These are phyloP conservation scores for Lydus trimaculatus DNA, from an alignment of 2,888 invertebrate species.

Conservation along the genomic window DNA sequence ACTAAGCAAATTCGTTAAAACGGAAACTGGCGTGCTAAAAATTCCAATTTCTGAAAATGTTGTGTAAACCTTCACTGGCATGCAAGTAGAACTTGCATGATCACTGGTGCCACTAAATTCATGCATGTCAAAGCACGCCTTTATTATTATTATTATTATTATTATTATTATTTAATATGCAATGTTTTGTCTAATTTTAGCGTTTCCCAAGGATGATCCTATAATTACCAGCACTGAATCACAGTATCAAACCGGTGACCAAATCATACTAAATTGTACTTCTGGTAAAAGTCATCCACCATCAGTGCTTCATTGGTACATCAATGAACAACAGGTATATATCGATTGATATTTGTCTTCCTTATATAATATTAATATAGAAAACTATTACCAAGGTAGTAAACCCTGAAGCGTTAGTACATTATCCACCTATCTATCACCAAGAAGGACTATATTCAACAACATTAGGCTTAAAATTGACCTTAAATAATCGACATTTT, in stretches of 20 bases:
- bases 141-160: no score
- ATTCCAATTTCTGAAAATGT: no score
- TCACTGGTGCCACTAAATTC: no score
- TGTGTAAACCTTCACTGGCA: no score
- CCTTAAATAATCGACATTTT: slow-evolving; percentile 66
- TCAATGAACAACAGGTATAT: slow-evolving; percentile 76
- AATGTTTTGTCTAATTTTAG: slow-evolving; percentile 36
- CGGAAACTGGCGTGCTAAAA: no score
- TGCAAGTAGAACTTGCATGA: no score
- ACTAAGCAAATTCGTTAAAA: no score
- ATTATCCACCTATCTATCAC: slow-evolving; percentile 65
- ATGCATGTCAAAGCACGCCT: no score
- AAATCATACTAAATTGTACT: slow-evolving; percentile 77
- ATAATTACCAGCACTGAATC: slow-evolving; percentile 76
- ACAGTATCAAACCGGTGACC: slow-evolving; percentile 78
- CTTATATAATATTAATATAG: not conserved
- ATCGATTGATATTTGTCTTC: slow-evolving; percentile 1
- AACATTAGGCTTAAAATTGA: slow-evolving; percentile 66
- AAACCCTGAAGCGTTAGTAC: slow-evolving; percentile 62
- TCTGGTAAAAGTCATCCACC: slow-evolving; percentile 80
- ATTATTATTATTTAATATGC: no score
- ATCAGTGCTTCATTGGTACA: slow-evolving; percentile 78
- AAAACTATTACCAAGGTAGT: slow-evolving; percentile 57
- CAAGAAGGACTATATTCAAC: slow-evolving; percentile 67
- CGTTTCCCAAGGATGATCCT: slow-evolving; percentile 76